Conservation (phyloP, 1,140 invertebrate genomes). For the Bombus superbus region DNA sequence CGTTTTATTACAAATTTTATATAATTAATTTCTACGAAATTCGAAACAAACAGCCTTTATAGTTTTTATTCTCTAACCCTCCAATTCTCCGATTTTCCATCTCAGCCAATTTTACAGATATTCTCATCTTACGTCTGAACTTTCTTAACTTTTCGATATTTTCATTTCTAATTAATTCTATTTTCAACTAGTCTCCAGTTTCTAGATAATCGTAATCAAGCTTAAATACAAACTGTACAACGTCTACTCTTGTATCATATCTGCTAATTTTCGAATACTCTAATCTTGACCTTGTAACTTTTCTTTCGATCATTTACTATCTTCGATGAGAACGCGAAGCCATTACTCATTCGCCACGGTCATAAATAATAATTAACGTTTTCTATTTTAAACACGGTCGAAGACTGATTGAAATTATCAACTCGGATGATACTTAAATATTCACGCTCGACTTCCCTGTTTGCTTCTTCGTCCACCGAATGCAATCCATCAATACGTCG, state of each 20-base stretch:
- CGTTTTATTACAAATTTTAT: not conserved
- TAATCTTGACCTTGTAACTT: not conserved
- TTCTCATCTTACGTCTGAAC: no score
- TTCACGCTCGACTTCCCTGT: not conserved
- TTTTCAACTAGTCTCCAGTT: not conserved
- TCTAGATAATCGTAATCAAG: no score
- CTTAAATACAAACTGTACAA: no score
- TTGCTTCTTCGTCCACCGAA: not conserved
- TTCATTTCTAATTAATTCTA: not conserved
- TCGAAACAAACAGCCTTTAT: not conserved
- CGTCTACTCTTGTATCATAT: no score
- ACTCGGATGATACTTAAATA: not conserved
- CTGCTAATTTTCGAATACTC: no score
- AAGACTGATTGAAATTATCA: not conserved
- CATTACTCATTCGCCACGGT: not conserved
- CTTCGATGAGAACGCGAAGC: not conserved
- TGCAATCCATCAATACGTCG: slow-evolving; percentile 28
- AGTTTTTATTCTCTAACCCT: not conserved
- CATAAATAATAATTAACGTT: not conserved
- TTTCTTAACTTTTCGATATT: no score
- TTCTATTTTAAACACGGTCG: not conserved
- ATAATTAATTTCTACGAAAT: not conserved
- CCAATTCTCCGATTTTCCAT: not conserved
- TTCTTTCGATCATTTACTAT: not conserved
- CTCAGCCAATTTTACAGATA: not conserved